Percentiles rank a stretch among this genome's conserved stretches.
Conservation (phyloP, 2,113 vertebrate genomes). For the Dasyornis broadbenti region DNA sequence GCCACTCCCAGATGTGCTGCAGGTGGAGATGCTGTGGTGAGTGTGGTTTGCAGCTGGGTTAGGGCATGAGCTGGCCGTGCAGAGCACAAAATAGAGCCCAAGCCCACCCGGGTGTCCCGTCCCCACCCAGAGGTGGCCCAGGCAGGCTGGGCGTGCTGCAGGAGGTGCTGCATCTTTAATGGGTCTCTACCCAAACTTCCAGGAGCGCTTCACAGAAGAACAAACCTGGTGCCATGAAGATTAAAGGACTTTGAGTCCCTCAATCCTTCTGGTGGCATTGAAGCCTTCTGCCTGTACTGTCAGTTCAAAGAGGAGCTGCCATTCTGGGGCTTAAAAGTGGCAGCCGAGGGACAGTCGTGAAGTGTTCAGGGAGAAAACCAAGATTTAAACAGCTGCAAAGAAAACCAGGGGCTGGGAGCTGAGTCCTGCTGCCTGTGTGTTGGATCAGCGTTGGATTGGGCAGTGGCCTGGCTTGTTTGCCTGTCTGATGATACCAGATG, state of each 20-base stretch:
- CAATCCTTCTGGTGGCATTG: not conserved
- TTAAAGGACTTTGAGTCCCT: not conserved
- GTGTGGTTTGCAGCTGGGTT: not conserved
- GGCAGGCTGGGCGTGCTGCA: not conserved
- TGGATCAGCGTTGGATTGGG: not conserved
- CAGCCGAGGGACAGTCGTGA: not conserved
- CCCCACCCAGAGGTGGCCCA: not conserved
- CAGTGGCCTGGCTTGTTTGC: not conserved
- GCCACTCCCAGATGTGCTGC: not conserved
- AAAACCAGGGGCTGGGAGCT: not conserved
- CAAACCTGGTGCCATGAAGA: not conserved
- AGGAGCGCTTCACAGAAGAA: not conserved
- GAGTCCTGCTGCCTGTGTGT: not conserved
- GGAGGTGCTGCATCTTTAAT: not conserved
- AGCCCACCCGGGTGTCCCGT: not conserved
- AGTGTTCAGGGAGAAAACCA: not conserved
- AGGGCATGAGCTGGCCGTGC: not conserved
- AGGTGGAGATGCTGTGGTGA: not conserved
- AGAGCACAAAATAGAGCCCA: not conserved
- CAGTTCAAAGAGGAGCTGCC: not conserved
- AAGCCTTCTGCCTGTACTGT: not conserved
- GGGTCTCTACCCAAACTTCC: not conserved
- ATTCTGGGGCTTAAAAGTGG: not conserved
- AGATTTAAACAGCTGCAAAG: not conserved
- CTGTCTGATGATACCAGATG: not conserved